Evolutionary conservation across 2,888 invertebrate species (phyloP), one percentile per base, ranked within the genome.

Genomic region (Nymphalis c-album): DNA sequence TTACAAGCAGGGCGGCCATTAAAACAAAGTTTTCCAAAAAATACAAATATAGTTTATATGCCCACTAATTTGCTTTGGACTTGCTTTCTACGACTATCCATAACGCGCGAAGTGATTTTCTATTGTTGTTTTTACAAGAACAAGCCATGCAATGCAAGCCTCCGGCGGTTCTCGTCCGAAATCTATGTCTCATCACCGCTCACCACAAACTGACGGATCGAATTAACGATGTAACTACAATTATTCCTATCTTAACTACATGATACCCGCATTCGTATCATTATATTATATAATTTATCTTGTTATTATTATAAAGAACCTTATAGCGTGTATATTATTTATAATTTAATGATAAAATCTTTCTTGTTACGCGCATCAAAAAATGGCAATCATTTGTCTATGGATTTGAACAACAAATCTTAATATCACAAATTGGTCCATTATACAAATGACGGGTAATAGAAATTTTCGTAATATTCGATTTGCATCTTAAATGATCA

Each of bases 161-260:
- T 68, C 79, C 71, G 85, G 87, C 86, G 80, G 78, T 87, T 88
- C 87, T 78, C 88, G 87, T 77, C 83, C 83, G 79, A 81, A 80
- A 80, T 82, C 75, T 78, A 81, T 80, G 81, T 80, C 80, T 81
- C 78, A 74, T 76, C 77, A 74, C 78, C 81, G 78, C 78, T 80
- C 80, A 77, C 76, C 78, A 79, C 78, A 75, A 79, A 74, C 78
- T 78, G 81, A 80, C 80, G 74, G 74, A 74, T 78, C 76, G 73
- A 80, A 80, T 82, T 81, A 82, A 72, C 75, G 74, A 70, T 73
- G 69, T 72, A 71, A 75, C 73, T 77, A 74, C 65, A 67, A 75
- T 73, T 75, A 73, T 71, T 73, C 68, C 64, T 47, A 69, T 63
- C 70, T 53, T 53, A 62, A 65, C 22, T 64, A 60, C 31, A 69